Evolutionary conservation across 2,888 invertebrate species (phyloP).

Genomic region (Melolontha melolontha): DNA sequence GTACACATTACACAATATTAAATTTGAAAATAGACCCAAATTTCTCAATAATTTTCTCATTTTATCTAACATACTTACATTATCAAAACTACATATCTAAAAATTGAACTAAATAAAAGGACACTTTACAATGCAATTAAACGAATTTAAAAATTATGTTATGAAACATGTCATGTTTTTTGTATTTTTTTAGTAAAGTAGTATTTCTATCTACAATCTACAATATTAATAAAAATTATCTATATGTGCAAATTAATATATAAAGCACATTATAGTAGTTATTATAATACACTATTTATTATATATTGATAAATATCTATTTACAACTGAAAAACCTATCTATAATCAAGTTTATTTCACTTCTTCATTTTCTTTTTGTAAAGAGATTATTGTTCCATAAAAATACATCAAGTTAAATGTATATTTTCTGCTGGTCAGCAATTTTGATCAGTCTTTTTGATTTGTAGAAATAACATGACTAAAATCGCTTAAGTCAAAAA

Average conservation of each 20-base stretch:
- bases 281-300: conserved; percentile 48
- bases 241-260: conserved; percentile 53
- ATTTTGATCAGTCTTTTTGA: conserved; percentile 44
- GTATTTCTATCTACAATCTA: conserved; percentile 48
- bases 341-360: conserved; percentile 39
- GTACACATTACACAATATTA: conserved; percentile 47
- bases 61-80: conserved; percentile 46
- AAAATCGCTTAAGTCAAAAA: conserved; percentile 44
- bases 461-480: conserved; percentile 41
- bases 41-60: conserved; percentile 42
- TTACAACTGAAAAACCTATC: conserved; percentile 47
- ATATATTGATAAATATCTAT: conserved; percentile 50
- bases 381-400: conserved; percentile 43
- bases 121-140: conserved; percentile 50
- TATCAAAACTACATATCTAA: conserved; percentile 51
- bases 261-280: conserved; percentile 51
- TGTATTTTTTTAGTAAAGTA: conserved; percentile 43
- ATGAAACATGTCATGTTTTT: conserved; percentile 41
- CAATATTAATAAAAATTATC: conserved; percentile 50
- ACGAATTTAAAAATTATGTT: conserved; percentile 41
- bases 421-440: conserved; percentile 38
- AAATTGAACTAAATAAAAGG: conserved; percentile 52
- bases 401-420: conserved; percentile 40
- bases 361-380: conserved; percentile 22
- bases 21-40: conserved; percentile 49